A percentile compares a stretch with the other conserved stretches of the same genome.
phyloP scores from a whole-genome alignment of 2,888 invertebrate genomes.

The Palloptera scutellata region DNA sequence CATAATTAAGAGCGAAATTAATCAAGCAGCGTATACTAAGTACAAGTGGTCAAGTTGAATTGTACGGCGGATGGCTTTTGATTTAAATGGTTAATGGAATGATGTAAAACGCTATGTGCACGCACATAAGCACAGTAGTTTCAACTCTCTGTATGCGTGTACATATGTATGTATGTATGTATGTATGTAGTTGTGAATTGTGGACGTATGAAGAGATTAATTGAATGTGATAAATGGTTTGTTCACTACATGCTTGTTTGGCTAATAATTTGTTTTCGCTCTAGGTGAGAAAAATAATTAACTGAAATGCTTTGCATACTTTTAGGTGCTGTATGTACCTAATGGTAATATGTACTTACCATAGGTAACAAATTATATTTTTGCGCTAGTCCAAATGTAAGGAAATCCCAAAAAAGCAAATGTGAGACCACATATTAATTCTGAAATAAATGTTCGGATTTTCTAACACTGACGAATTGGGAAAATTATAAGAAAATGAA shows the following conservation, averaged over 20 bases:
- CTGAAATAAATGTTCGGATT: no score
- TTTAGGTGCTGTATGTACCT: no score
- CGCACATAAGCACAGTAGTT: neutral
- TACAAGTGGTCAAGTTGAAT: neutral
- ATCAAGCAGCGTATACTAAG: neutral
- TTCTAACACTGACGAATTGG: no score
- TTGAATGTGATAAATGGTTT: slow-evolving; percentile 7
- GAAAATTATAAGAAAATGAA: no score
- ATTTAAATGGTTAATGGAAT: neutral
- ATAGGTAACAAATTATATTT: no score
- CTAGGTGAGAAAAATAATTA: neutral
- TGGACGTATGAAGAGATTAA: neutral
- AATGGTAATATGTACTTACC: no score
- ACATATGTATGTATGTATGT: no score
- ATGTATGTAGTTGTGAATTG: neutral
- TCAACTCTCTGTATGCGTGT: no score
- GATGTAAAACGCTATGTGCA: neutral
- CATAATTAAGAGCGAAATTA: neutral
- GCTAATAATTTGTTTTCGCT: neutral
- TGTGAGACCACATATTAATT: no score
- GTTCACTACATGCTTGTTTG: slow-evolving; percentile 3
- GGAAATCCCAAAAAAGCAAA: no score
- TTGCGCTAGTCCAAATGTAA: no score
- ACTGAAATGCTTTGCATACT: no score
- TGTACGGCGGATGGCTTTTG: neutral